Evolutionary conservation across 2,113 vertebrate genomes (phyloP), one percentile per base, ranked within the genome.

Genomic region (Prinia subflava): DNA sequence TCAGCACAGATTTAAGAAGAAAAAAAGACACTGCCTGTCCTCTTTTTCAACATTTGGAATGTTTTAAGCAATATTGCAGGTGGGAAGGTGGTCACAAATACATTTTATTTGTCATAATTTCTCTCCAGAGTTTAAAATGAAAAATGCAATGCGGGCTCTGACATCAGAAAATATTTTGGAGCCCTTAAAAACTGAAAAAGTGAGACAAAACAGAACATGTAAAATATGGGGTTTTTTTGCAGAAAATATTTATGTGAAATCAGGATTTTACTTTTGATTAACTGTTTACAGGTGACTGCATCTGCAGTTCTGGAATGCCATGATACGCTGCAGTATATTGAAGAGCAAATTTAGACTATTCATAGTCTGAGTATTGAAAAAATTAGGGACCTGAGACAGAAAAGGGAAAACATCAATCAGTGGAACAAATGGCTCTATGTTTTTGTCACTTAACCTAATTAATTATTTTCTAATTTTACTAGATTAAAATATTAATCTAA

Each of bases 1-100:
- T 92, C 90, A 95, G 16, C 93, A 90, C 67, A 95, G 87, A 90
- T 94, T 93, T 91, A 80, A 93, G 52, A 95, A 67, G 24, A 41
- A 77, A 67, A 92, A 88, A 88, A 68, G n/a, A 71, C 11, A 50
- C 31, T 68, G 44, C 1, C 31, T 93, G 25, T 75, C 73, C 41
- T 81, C 44, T n/a, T 83, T 94, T 83, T 83, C 9, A 69, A 78
- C 39, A 81, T 87, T 96, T 87, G 68, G 41, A 86, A 96, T 69
- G n/a, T 57, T 82, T 96, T 87, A 89, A 76, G 37, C n/a, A 73
- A 49, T 64, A 73, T 25, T 95, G 24, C 52, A 92, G 60, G 74
- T 89, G 74, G 53, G 52, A 91, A 73, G 84, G 87, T 53, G 25
- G 37, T 83, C 69, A 59, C 5, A 71, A 95, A 89, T 37, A 8